phyloP scores from a whole-genome alignment of 2,888 invertebrate genomes.

The Suillia variegata region DNA sequence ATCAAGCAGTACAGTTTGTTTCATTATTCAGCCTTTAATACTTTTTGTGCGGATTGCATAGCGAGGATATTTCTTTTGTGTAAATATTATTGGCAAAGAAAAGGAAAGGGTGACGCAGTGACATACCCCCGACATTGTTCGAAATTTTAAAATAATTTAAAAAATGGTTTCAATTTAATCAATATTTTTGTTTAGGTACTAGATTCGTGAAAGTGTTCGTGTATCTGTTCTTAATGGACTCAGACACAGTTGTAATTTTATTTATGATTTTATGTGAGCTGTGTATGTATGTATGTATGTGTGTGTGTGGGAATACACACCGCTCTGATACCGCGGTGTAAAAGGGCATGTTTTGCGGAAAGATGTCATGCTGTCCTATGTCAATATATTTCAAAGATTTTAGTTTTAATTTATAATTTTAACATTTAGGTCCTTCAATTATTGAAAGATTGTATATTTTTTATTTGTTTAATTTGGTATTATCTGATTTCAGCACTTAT shows the following conservation, averaged over 20 bases:
- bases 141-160: conserved; percentile 59
- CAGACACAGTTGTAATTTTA: conserved; percentile 26
- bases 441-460: too few species aligned
- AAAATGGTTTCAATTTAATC: conserved; percentile 56
- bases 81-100: conserved; percentile 51
- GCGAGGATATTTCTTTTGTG: conserved; percentile 52
- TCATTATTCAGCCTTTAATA: conserved; percentile 31
- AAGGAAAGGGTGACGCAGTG: conserved; percentile 33
- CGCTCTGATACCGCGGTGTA: conserved; percentile 46
- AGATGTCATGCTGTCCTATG: conserved; percentile 53
- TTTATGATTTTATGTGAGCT: neutral
- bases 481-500: too few species aligned
- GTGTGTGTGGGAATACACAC: conserved; percentile 8
- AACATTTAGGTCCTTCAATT: too few species aligned
- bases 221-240: conserved; percentile 45
- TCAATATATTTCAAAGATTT: neutral
- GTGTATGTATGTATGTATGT: conserved; percentile 15
- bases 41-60: conserved; percentile 53
- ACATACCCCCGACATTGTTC: conserved; percentile 41
- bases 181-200: conserved; percentile 48
- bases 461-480: too few species aligned
- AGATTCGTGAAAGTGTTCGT: conserved; percentile 33
- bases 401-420: too few species aligned
- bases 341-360: conserved; percentile 61
- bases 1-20: conserved; percentile 34